Conservation (phyloP, 2,113 vertebrate species). For the Xiphophorus hellerii region DNA sequence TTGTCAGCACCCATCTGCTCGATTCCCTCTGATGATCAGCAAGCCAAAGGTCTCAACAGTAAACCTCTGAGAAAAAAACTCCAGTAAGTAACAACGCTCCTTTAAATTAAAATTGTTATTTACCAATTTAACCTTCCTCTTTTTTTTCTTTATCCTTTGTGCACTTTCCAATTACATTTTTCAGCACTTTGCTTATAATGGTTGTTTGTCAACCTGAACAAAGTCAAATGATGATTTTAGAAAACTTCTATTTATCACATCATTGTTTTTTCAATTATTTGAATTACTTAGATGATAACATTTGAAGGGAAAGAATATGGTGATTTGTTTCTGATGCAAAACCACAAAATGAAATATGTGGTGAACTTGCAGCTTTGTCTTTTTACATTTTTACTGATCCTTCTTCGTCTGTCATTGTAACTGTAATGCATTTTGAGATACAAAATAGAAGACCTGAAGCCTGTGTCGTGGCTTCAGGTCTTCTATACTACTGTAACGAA, state of each 20-base stretch:
- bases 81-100: not conserved
- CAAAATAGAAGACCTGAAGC: not conserved
- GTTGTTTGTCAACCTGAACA: not conserved
- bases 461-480: conserved; percentile 20
- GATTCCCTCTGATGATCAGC: not conserved
- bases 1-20: not conserved
- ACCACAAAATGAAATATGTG: conserved; percentile 7
- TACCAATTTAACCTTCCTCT: not conserved
- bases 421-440: not conserved
- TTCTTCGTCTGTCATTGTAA: conserved; percentile 4
- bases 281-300: not conserved
- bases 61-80: not conserved
- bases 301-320: not conserved
- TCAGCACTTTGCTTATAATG: not conserved
- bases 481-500: conserved; percentile 85
- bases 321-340: conserved; percentile 8
- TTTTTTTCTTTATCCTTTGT: not conserved
- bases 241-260: not conserved
- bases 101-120: not conserved
- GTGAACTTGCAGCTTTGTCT: not conserved
- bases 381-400: not conserved
- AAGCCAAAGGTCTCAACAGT: not conserved
- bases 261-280: not conserved
- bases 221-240: not conserved
- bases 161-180: not conserved